Conservation (phyloP, 2,888 invertebrate genomes). For the Lobophora halterata region DNA sequence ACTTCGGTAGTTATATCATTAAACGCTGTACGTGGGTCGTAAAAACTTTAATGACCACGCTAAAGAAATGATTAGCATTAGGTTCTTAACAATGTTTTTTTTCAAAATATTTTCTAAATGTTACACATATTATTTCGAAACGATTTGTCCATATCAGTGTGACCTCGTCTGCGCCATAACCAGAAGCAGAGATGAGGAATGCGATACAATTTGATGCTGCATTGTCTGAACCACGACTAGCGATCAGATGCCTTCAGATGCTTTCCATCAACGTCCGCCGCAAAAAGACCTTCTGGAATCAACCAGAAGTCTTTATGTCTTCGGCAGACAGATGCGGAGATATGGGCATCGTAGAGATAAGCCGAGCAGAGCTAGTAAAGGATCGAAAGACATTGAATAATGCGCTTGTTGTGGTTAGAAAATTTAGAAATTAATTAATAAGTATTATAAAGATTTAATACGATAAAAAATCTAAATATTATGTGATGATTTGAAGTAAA, state of each 20-base stretch:
- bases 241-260: constrained; percentile 49
- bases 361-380: constrained; percentile 14
- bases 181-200: constrained; percentile 55
- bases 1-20: constrained; percentile 2
- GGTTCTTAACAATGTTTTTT: too few relatives aligned
- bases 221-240: constrained; percentile 53
- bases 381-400: constrained; percentile 3
- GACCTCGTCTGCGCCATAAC: constrained; percentile 32
- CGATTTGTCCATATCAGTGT: constrained; percentile 8
- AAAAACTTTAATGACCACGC: too few relatives aligned
- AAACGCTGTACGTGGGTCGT: too few relatives aligned
- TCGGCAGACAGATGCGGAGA: constrained; percentile 37
- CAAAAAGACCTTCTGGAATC: constrained; percentile 24
- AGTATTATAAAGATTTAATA: not conserved
- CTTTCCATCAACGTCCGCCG: constrained; percentile 36
- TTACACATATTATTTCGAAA: too few relatives aligned
- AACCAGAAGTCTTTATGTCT: constrained; percentile 35
- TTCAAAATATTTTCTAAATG: too few relatives aligned
- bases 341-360: constrained; percentile 34
- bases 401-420: too few relatives aligned
- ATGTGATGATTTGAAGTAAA: too few relatives aligned
- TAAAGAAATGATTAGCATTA: too few relatives aligned
- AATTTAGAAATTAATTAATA: too few relatives aligned
- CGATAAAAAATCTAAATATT: too few relatives aligned
- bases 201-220: constrained; percentile 51